Evolutionary conservation across 2,113 vertebrate genomes (phyloP).

Genomic region (Rostratula benghalensis): DNA sequence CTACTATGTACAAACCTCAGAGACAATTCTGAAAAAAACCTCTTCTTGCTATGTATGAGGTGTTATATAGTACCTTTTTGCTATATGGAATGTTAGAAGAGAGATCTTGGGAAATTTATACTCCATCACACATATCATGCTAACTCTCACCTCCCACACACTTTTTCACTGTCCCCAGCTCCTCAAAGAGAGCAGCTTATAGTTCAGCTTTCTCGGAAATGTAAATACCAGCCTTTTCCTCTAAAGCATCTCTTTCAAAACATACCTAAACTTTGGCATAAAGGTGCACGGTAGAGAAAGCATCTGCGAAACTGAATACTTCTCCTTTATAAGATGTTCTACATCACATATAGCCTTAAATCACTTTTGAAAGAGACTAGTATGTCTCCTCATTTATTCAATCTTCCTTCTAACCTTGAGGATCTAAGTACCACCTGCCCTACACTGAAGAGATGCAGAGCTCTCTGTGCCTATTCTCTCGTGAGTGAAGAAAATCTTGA

Average conservation of each 20-base stretch:
- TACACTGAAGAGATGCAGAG: background rate
- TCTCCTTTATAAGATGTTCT: background rate
- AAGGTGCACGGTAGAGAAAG: background rate
- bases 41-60: background rate
- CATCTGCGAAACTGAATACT: background rate
- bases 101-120: background rate
- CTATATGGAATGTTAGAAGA: background rate
- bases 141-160: background rate
- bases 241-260: background rate
- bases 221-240: background rate
- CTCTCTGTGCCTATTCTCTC: background rate
- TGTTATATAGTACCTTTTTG: background rate
- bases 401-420: background rate
- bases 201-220: background rate
- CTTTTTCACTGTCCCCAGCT: background rate
- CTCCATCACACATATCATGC: background rate
- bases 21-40: background rate
- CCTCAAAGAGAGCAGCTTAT: background rate
- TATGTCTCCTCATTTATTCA: background rate
- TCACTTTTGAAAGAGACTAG: background rate
- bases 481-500: background rate
- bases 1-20: constrained; percentile 8
- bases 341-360: background rate
- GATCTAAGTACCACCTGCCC: background rate
- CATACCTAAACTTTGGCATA: background rate